Evolutionary conservation across 2,888 invertebrate species (phyloP).

Genomic region (Callinectes sapidus): DNA sequence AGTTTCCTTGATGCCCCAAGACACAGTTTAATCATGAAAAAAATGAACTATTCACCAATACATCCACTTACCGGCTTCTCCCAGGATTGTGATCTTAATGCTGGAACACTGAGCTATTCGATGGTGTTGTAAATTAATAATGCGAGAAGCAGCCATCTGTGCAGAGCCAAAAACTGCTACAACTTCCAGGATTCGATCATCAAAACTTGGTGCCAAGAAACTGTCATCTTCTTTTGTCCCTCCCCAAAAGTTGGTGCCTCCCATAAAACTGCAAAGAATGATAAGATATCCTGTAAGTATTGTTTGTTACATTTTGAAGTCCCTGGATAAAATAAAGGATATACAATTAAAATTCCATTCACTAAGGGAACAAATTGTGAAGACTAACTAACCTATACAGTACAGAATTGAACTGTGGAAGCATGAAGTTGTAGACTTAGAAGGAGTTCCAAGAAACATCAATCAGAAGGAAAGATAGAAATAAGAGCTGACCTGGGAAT

Average conservation of each 20-base stretch:
- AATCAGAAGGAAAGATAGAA: neutral
- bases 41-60: neutral
- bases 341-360: neutral
- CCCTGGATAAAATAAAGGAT: neutral
- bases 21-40: neutral
- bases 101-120: constrained; percentile 97
- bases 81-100: constrained; percentile 96
- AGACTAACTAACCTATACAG: neutral
- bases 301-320: neutral
- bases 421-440: neutral
- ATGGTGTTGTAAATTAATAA: constrained; percentile 97
- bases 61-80: constrained; percentile 75
- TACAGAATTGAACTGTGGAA: neutral
- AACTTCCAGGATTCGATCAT: constrained; percentile 96
- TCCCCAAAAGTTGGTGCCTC: constrained; percentile 99
- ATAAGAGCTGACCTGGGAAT: constrained; percentile 84
- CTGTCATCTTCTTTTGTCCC: constrained; percentile 89
- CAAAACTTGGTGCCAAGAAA: constrained; percentile 94
- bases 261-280: constrained; percentile 87
- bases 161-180: constrained; percentile 98
- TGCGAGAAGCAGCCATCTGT: constrained; percentile 96
- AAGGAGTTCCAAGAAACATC: neutral
- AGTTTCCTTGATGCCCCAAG: neutral
- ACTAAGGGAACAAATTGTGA: neutral
- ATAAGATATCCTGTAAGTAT: constrained; percentile 7